Conservation (phyloP, 1,140 invertebrate genomes). For the Solen grandis region DNA sequence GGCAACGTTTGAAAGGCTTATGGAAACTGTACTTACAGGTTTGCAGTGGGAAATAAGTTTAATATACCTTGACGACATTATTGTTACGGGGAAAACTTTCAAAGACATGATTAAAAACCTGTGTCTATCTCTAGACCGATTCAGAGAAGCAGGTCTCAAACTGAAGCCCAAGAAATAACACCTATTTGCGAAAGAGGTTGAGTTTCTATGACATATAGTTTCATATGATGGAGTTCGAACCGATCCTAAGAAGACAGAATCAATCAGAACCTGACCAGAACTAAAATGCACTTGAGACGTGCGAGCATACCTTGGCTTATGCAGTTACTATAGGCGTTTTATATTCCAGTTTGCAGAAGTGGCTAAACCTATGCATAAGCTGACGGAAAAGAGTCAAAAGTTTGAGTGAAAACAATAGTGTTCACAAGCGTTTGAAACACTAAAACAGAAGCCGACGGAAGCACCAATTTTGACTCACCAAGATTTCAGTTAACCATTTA, state of each 20-base stretch:
- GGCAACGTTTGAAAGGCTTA: slow-evolving; percentile 36
- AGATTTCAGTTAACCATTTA: slow-evolving; percentile 38
- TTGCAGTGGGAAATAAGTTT: neutral
- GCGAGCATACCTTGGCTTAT: slow-evolving; percentile 27
- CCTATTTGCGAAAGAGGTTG: slow-evolving; percentile 55
- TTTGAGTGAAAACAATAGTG: slow-evolving; percentile 27
- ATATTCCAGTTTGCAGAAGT: slow-evolving; percentile 11
- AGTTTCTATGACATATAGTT: slow-evolving; percentile 53
- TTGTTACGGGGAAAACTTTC: slow-evolving; percentile 5
- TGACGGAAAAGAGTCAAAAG: no score
- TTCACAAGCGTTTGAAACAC: slow-evolving; percentile 23
- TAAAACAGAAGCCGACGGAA: slow-evolving; percentile 33
- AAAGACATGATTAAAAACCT: slow-evolving; percentile 3
- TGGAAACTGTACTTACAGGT: slow-evolving; percentile 13
- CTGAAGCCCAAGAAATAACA: slow-evolving; percentile 42
- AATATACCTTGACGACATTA: slow-evolving; percentile 41
- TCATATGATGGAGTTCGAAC: slow-evolving; percentile 19
- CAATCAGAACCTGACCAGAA: slow-evolving; percentile 40
- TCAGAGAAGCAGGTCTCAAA: slow-evolving; percentile 46
- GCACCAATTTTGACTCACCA: slow-evolving; percentile 51
- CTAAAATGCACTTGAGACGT: slow-evolving; percentile 38
- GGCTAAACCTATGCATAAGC: neutral
- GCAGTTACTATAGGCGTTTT: no score
- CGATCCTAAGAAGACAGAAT: slow-evolving; percentile 25
- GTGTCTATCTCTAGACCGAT: slow-evolving; percentile 13